Evolutionary conservation across 1,140 invertebrate genomes (phyloP).

Genomic region (Diabrotica virgifera): DNA sequence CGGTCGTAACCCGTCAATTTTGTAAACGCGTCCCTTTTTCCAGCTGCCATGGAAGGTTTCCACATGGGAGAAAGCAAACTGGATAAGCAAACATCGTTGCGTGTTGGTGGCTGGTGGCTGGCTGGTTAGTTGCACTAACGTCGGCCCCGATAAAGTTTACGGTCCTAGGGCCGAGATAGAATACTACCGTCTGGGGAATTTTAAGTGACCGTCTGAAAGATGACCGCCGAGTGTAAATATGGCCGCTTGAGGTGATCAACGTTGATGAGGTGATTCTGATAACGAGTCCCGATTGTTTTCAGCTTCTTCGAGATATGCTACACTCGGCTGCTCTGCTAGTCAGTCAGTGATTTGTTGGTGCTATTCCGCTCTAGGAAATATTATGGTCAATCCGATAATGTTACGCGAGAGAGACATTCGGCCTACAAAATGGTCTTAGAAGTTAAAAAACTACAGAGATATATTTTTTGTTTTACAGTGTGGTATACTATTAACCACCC

Average conservation of each 20-base stretch:
- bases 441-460: no score
- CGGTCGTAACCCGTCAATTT: no score
- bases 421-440: no score
- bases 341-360: no score
- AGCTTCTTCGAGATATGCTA: no score
- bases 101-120: not conserved
- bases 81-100: conserved; percentile 12
- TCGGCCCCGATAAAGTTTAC: conserved; percentile 23
- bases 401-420: no score
- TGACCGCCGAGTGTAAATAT: conserved; percentile 9
- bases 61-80: conserved; percentile 15
- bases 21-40: not conserved
- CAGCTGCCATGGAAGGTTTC: not conserved
- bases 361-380: no score
- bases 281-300: conserved; percentile 7
- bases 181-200: conserved; percentile 35
- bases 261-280: conserved; percentile 10
- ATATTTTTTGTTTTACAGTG: no score
- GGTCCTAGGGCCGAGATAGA: conserved; percentile 24
- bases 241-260: conserved; percentile 8
- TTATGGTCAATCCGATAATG: no score
- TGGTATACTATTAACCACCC: no score
- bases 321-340: no score
- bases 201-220: conserved; percentile 31
- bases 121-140: no score